Evolutionary conservation across 2,113 vertebrate species (phyloP), one percentile per base, ranked within the genome.

Genomic region (Vanacampus margaritifer): DNA sequence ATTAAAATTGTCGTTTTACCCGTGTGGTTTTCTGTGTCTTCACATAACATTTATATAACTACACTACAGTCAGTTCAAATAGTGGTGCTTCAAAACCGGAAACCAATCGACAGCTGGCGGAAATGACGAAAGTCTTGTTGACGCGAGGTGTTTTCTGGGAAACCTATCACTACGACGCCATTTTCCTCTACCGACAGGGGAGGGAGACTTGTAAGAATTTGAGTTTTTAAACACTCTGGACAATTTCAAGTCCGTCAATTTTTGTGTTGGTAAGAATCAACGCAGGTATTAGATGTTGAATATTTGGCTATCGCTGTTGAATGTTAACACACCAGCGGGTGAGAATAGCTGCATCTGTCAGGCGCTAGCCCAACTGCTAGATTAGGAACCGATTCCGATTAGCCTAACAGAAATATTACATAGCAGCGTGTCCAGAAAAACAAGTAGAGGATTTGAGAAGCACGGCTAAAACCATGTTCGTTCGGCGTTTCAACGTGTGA

Each of bases 131-230:
- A 7, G 5, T 23, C 43, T 75, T 87, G 83, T 80, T 84, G 75
- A 78, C 68, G 71, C 75, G 60, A 75, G 53, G 69, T 60, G 76
- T 39, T 39, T 72, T 17, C 71, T 84, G 78, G 83, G 84, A 81
- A 79, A 79, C 54, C 17, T 69, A 76, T 79, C 60, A 58, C 50
- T 48, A 14, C 26, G 64, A 69, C 90, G 91, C 91, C 91, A 92
- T 92, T 89, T 92, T 91, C 82, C 77, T 73, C 66, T 75, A 48
- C 69, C 71, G 69, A 41, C 61, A 62, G 54, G 71, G 61, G 12
- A 36, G 36, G 11, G 14, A 63, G 46, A 76, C 35, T 71, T 71
- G 59, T 36, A 66, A 26, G 39, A 45, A 24, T 63, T 63, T 6
- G n/a, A 43, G 58, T 23, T 73, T 50, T 57, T 46, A 69, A 72